These are phyloP conservation scores for Homarus americanus DNA, from an alignment of 1,140 invertebrate species.

Conservation along the genomic window DNA sequence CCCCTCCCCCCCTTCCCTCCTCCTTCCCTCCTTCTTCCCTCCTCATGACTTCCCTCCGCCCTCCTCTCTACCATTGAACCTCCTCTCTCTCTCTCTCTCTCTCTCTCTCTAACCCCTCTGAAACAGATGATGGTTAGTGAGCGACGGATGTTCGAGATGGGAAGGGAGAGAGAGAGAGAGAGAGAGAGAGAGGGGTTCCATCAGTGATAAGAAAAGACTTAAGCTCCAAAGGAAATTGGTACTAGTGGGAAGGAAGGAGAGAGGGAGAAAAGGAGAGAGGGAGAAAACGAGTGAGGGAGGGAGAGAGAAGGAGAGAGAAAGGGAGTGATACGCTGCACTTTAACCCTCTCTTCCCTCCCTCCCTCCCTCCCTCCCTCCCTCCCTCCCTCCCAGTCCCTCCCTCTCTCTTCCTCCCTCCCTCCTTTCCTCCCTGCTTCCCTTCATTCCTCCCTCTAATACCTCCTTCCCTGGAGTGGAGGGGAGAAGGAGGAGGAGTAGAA, in stretches of 20 bases:
- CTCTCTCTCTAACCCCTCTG: no score
- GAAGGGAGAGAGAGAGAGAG: neutral
- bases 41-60: neutral
- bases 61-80: no score
- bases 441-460: neutral
- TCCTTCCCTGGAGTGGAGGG: no score
- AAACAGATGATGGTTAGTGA: no score
- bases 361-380: no score
- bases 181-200: no score
- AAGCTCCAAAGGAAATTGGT: no score
- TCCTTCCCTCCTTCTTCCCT: neutral
- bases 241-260: neutral
- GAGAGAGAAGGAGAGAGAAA: neutral
- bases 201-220: no score
- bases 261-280: neutral
- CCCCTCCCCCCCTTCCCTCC: neutral
- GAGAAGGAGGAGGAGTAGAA: neutral
- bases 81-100: no score
- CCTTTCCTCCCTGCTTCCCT: neutral
- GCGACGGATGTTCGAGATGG: no score
- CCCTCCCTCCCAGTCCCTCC: neutral
- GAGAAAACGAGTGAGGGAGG: neutral
- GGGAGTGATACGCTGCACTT: neutral
- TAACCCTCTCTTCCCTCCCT: neutral
- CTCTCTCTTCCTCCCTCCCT: no score